Conservation (phyloP, 2,797 vertebrate genomes). For the Siniperca undulata region DNA sequence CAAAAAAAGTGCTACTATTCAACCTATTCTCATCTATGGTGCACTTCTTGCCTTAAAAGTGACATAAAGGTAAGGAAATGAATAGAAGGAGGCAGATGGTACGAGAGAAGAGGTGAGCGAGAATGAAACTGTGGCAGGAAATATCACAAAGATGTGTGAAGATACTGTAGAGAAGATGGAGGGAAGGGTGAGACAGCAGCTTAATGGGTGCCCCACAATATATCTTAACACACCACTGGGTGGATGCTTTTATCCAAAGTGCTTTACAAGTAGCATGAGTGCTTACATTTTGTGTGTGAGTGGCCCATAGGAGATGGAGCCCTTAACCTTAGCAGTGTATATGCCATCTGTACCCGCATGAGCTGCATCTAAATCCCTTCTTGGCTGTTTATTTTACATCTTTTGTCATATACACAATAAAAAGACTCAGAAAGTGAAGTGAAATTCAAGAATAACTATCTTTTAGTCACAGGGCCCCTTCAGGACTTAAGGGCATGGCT, state of each 20-base stretch:
- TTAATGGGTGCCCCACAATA: constrained; percentile 27
- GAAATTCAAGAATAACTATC: constrained; percentile 7
- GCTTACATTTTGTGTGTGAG: constrained; percentile 35
- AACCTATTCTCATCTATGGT: constrained; percentile 30
- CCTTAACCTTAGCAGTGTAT: constrained; percentile 27
- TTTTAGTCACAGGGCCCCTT: neutral
- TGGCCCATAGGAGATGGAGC: constrained; percentile 19
- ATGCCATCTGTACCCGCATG: neutral
- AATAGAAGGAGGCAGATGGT: constrained; percentile 19
- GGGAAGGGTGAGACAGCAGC: constrained; percentile 18
- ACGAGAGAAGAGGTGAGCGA: constrained; percentile 34
- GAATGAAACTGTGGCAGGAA: constrained; percentile 21
- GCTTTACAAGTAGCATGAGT: constrained; percentile 40
- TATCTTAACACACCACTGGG: constrained; percentile 29
- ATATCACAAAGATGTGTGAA: constrained; percentile 26
- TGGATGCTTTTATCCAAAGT: constrained; percentile 58
- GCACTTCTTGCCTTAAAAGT: constrained; percentile 43
- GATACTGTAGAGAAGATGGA: constrained; percentile 13
- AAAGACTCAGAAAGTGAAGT: neutral
- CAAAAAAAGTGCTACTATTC: constrained; percentile 31
- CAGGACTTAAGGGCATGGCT: neutral
- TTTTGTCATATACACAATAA: constrained; percentile 6
- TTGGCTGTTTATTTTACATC: neutral
- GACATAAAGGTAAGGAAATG: constrained; percentile 38
- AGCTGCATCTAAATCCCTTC: constrained; percentile 21